Base-by-base conservation (phyloP, 2,797 vertebrate genomes). In the Columba guinea region DNA sequence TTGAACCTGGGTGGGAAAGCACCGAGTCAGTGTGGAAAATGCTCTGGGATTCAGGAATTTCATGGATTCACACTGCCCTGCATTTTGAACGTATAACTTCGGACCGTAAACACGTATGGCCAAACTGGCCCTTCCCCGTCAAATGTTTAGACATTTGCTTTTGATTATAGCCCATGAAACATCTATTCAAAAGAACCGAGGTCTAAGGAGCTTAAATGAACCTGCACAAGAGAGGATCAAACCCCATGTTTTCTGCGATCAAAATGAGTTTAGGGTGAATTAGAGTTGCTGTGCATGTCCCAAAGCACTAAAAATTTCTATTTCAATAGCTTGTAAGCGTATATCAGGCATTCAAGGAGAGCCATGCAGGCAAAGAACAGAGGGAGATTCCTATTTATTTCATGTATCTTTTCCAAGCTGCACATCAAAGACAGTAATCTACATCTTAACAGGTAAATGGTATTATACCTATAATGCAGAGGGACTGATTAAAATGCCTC, bases 1-100 rank as follows among this genome's bases (percentile, higher is more conserved):
- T 99, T 99, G 98, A 99, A 99, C 98, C 99, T 99, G 97, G 83
- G 95, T 22, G 59, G 92, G 78, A 97, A 97, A 95, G 64, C 48
- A 96, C 53, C 49, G 10, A 95, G 90, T 83, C 65, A 97, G 81
- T 82, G 80, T 77, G 74, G 69, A 83, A 89, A 89, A 92, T 2
- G 35, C 51, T 58, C 53, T 35, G 27, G 2, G 37, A 30, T 78
- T 22, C 39, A 32, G 75, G 64, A 35, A 58, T n/a, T 13, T 13
- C 46, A 67, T 23, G 28, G 0, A 2, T 30, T 68, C 41, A 8
- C 6, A 27, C 10, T n/a, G 35, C 28, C 19, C 55, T 22, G 21
- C 4, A 56, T 37, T 56, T 26, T 28, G 4, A 35, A 30, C 9
- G 13, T 34, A 2, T n/a, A 16, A 65, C 18, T 63, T 56, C n/a